These are phyloP conservation scores for Andricus grossulariae DNA, from an alignment of 1,140 invertebrate genomes.

Conservation along the genomic window DNA sequence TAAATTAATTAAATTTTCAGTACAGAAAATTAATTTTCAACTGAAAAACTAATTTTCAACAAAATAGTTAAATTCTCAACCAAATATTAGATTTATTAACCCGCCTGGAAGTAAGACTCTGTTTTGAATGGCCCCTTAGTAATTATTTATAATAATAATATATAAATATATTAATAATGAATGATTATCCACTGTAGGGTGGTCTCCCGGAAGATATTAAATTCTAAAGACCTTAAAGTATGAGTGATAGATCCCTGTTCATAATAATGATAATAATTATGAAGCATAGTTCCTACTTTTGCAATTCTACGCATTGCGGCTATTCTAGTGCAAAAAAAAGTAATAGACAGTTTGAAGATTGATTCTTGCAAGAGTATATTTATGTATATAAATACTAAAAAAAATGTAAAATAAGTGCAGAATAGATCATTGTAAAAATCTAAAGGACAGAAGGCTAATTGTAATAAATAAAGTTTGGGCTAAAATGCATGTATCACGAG, in stretches of 20 bases:
- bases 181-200: too few species aligned
- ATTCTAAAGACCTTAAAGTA: too few species aligned
- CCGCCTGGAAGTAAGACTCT: too few species aligned
- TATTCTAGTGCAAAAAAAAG: slow-evolving; percentile 63
- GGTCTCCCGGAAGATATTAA: too few species aligned
- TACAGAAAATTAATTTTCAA: too few species aligned
- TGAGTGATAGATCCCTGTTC: slow-evolving; percentile 47
- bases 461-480: slow-evolving; percentile 58
- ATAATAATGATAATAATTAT: background rate
- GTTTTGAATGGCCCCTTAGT: too few species aligned
- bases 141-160: too few species aligned
- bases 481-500: slow-evolving; percentile 66
- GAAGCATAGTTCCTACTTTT: slow-evolving; percentile 52
- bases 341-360: slow-evolving; percentile 46
- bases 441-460: slow-evolving; percentile 63
- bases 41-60: too few species aligned
- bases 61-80: too few species aligned
- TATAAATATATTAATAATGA: too few species aligned
- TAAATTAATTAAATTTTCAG: too few species aligned
- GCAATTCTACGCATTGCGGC: slow-evolving; percentile 61
- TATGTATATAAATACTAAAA: slow-evolving; percentile 39
- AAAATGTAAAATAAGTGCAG: slow-evolving; percentile 34
- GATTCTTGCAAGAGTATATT: slow-evolving; percentile 57
- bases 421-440: slow-evolving; percentile 31
- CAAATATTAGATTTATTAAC: too few species aligned